Base-by-base conservation (phyloP, 2,888 invertebrate species). In the Tricholauxania praeusta region DNA sequence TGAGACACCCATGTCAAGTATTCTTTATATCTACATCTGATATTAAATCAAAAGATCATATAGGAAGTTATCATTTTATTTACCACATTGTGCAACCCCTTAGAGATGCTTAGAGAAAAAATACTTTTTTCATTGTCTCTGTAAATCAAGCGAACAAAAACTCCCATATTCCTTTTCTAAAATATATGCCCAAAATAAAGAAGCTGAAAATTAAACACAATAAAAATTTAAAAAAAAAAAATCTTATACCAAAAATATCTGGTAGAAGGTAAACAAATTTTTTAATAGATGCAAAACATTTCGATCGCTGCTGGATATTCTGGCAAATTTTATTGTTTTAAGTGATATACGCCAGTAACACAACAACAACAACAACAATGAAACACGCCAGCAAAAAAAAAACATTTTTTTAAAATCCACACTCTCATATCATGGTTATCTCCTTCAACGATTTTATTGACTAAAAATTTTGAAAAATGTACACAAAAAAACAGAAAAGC, bases 301-400 rank as follows among this genome's bases (percentile, higher is more conserved):
- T 69, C 51, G 51, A 28, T 53, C 75, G 71, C 75, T 51, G 75
- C 74, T 74, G 74, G 75, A 75, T 64, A 74, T 65, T 66, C 70
- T 67, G 73, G 72, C 74, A 62, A 72, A 75, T 68, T 70, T 70
- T 73, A 75, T 75, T 75, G 75, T 75, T 59, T 73, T 74, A 72
- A 75, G 74, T 39, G 39, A 39, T 39, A 39, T 39, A 39, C 1
- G 39, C 39, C 39, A 39, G 39, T 39, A 10, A 39, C 39, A 39
- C 39, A 7, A 39, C 39, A 39, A 39, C 39, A 32, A 32, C 32
- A 39, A 39, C 71, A 72, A 69, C 65, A 71, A 67, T 52, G 39
- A 53, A 63, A 39, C 39, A 63, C 53, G 69, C 70, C 62, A 52
- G 53, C 60, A 55, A 28, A 1, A 28, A 28, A 28, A 28, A 3